Evolutionary conservation across 2,113 vertebrate genomes (phyloP).

Genomic region (Ptilorrhoa leucosticta): DNA sequence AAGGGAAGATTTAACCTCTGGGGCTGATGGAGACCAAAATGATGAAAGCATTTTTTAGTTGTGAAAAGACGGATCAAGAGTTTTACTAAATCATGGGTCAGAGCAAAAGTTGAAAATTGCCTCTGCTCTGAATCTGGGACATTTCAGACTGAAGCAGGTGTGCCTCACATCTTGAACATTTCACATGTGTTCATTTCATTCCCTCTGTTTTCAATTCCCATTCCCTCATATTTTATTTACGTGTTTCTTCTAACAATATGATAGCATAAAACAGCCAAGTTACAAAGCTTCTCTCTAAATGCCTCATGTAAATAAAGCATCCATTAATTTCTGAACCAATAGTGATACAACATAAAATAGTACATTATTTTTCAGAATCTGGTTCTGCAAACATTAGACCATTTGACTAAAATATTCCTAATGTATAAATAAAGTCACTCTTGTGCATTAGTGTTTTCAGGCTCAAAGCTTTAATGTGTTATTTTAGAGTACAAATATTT

Average conservation of each 20-base stretch:
- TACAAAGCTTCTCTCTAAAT: constrained; percentile 25
- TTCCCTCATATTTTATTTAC: constrained; percentile 21
- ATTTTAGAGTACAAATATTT: constrained; percentile 46
- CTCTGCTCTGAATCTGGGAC: constrained; percentile 19
- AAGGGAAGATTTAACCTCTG: constrained; percentile 62
- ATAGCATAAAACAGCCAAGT: neutral
- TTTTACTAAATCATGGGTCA: constrained; percentile 13
- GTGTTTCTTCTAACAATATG: neutral
- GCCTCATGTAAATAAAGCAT: constrained; percentile 49
- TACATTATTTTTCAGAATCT: constrained; percentile 32
- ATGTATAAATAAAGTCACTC: constrained; percentile 57
- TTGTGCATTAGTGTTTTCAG: constrained; percentile 56
- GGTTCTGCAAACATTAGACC: constrained; percentile 36
- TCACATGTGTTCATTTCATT: neutral
- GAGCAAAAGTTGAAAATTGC: constrained; percentile 16
- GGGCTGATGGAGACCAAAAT: neutral
- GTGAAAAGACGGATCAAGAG: constrained; percentile 33
- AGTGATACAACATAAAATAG: constrained; percentile 2
- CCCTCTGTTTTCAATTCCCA: constrained; percentile 18
- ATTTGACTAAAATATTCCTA: constrained; percentile 47
- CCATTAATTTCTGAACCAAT: constrained; percentile 52
- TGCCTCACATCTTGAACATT: neutral
- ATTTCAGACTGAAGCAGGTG: constrained; percentile 20
- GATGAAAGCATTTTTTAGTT: constrained; percentile 55
- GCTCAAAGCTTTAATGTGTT: constrained; percentile 41